Evolutionary conservation across 2,888 invertebrate species (phyloP).

Genomic region (Andrena camellia): DNA sequence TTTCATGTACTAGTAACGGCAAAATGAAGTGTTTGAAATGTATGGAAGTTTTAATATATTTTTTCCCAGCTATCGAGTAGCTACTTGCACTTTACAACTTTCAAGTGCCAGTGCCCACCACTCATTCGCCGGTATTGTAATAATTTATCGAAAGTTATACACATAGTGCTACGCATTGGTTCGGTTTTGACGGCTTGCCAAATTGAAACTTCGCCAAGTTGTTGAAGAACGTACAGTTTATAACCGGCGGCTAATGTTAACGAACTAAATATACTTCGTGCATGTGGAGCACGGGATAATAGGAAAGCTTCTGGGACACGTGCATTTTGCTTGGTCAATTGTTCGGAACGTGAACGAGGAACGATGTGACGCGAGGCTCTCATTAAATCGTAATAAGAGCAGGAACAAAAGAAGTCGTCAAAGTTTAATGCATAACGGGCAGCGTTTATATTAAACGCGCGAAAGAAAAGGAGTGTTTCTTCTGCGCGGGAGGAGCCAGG

Average conservation of each 20-base stretch:
- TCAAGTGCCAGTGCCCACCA: not conserved
- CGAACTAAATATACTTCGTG: slow-evolving; percentile 22
- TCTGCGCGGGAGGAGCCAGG: not conserved
- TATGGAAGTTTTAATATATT: not conserved
- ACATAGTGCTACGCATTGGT: slow-evolving; percentile 9
- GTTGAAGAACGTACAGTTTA: slow-evolving; percentile 31
- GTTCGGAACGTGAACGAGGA: not conserved
- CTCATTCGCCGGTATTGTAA: not conserved
- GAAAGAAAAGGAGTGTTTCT: not conserved
- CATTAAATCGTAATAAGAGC: slow-evolving; percentile 3
- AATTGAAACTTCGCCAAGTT: slow-evolving; percentile 53
- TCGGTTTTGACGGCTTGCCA: slow-evolving; percentile 41
- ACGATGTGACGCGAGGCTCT: not conserved
- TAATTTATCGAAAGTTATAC: slow-evolving; percentile 23
- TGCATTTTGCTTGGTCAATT: slow-evolving; percentile 3
- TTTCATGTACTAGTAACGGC: not conserved
- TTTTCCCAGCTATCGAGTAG: not conserved
- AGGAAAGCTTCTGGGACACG: not conserved
- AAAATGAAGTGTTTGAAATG: not conserved
- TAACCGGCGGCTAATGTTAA: slow-evolving; percentile 42
- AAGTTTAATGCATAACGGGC: slow-evolving; percentile 14
- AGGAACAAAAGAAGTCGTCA: slow-evolving; percentile 23
- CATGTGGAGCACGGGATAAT: not conserved
- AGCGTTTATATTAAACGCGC: slow-evolving; percentile 7
- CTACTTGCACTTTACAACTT: not conserved